Evolutionary conservation across 2,797 vertebrate species (phyloP).

Genomic region (Decapterus maruadsi): DNA sequence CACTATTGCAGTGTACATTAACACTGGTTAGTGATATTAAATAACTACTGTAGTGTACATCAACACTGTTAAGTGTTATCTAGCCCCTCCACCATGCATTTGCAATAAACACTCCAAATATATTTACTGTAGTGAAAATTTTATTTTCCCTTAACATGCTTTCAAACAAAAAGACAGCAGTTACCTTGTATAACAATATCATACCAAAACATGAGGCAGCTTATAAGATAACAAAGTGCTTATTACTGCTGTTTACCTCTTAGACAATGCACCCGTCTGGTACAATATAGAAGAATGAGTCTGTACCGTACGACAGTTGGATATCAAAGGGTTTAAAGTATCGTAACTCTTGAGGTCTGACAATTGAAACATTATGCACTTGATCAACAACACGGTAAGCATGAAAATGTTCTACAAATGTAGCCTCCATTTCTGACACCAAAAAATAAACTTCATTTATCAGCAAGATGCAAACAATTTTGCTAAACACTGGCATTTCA

Average conservation of each 20-base stretch:
- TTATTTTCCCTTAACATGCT: no score
- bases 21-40: no score
- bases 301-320: constrained; percentile 16
- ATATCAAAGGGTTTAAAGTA: constrained; percentile 27
- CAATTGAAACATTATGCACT: background rate
- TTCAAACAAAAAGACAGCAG: no score
- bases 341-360: background rate
- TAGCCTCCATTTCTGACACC: constrained; percentile 3
- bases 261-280: constrained; percentile 1
- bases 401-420: constrained; percentile 38
- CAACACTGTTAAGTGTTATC: no score
- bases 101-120: no score
- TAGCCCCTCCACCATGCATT: no score
- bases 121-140: no score
- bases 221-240: no score
- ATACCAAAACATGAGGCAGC: no score
- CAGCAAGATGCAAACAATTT: constrained; percentile 28
- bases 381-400: constrained; percentile 20
- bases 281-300: constrained; percentile 1
- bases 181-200: no score
- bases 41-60: no score
- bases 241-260: background rate
- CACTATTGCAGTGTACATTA: no score
- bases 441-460: constrained; percentile 12
- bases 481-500: constrained; percentile 37